A percentile compares a stretch with the other conserved stretches of the same genome.
phyloP scores from a whole-genome alignment of 2,113 vertebrate genomes.

The Sisor rabdophorus region DNA sequence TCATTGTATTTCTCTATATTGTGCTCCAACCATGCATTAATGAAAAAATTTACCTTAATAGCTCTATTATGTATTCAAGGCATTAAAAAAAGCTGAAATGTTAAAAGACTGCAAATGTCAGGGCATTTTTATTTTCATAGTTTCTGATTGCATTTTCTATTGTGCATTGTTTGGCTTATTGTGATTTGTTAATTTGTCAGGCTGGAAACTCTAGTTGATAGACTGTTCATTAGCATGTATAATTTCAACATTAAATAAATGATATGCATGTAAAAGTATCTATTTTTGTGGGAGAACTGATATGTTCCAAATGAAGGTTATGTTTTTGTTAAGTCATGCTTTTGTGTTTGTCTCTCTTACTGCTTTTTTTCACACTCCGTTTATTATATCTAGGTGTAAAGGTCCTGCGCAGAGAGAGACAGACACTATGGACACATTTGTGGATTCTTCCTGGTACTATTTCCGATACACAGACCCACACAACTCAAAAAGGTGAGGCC shows the following conservation, averaged over 20 bases:
- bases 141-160: not conserved
- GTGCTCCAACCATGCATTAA: not conserved
- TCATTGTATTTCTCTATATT: not conserved
- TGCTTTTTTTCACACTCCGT: constrained; percentile 17
- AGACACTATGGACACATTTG: constrained; percentile 97
- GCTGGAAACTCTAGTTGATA: not conserved
- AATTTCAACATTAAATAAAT: not conserved
- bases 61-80: not conserved
- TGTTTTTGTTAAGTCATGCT: constrained; percentile 37
- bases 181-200: not conserved
- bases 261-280: not conserved
- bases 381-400: constrained; percentile 72
- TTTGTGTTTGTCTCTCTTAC: constrained; percentile 29
- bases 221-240: not conserved
- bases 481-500: constrained; percentile 76
- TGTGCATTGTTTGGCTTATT: not conserved
- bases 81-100: not conserved
- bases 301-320: not conserved
- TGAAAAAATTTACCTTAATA: not conserved
- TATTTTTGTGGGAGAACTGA: too few relatives aligned
- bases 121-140: not conserved
- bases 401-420: constrained; percentile 81
- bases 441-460: constrained; percentile 96
- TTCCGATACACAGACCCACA: constrained; percentile 87
- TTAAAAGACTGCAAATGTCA: not conserved